Base-by-base conservation (phyloP, 1,140 invertebrate genomes). In the Onthophagus taurus region DNA sequence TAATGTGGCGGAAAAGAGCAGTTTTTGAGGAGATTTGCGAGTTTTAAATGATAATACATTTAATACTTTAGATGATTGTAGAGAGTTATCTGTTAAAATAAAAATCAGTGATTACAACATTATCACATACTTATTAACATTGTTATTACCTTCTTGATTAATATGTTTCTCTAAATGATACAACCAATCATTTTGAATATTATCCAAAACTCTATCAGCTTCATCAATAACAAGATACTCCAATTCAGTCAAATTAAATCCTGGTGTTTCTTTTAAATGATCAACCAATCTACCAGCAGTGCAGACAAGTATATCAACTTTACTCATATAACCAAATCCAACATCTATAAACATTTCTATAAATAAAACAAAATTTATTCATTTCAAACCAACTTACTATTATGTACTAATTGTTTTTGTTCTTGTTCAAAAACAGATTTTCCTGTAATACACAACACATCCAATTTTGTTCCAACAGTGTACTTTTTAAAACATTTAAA, bases 1-100 rank as follows among this genome's bases (percentile, higher is more conserved):
- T 7, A 98, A 63, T 2, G 95, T 98, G 4, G 95, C 95, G 8
- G 94, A 97, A 59, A 97, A 95, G 7, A 98, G 67, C 4, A 98
- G 67, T 65, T 97, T 97, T 47, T 97, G 93, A 2, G 91, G 80
- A 38, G 76, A 74, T 52, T 64, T 68, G 31, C 58, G 61, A 37
- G 66, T 67, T 50, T 49, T 63, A 29, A 76, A 49, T 30, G 58
- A 68, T 36, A 64, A 54, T 58, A 70, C 67, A 61, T 68, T 72
- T 2, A 59, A 37, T 17, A 55, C 42, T 31, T 39, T 56, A 16
- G 50, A 49, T 49, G 33, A 30, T 41, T 47, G 47, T 2, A 41
- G 37, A 37, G 18, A 9, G 7, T 39, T 9, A 21, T 20, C 29
- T 44, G 30, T 9, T 23, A 17, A 31, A 12, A 30, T 18, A 20